Base-by-base conservation (phyloP, 2,888 invertebrate genomes). In the Drosophila buzzatii region DNA sequence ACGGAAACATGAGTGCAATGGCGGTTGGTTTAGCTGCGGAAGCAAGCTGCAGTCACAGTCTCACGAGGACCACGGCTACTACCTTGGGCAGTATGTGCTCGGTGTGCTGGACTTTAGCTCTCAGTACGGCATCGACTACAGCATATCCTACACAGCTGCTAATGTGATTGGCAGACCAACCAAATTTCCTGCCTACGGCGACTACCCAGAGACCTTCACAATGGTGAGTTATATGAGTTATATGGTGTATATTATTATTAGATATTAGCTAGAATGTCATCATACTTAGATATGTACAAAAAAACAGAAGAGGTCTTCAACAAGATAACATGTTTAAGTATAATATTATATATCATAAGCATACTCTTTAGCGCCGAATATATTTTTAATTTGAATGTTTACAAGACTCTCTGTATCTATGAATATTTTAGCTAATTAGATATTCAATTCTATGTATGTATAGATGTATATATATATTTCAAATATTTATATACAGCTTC, bases 101-200 rank as follows among this genome's bases (percentile, higher is more conserved):
- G 95, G 95, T 90, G 97, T 98, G 47, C 94, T 95, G 52, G 96
- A 97, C 92, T 98, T 97, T 91, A 97, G 97, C 92, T 98, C 98
- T 0, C 97, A 97, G 93, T 98, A 98, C 94, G 98, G 98, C 71
- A 97, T 96, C 92, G 96, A 96, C 92, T 96, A 95, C 73, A 97
- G 97, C 93, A 96, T 97, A 91, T 97, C 97, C 0, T 98, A 98
- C 91, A 96, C 97, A 5, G 98, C 97, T 7, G 95, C 96, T 60
- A 98, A 98, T 93, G 95, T 98, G 66, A 95, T 96, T 59, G 98
- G 98, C 10, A 96, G 96, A 82, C 97, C 97, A 14, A 96, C 95
- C 33, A 96, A 97, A 92, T 98, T 96, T 94, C 98, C 98, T 0
- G 95, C 95, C 75, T 98, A 98, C 92, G 98, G 98, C 20, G 98